A percentile compares a stretch with the other conserved stretches of the same genome.
phyloP scores from a whole-genome alignment of 2,888 invertebrate species.

The Protula sp. region DNA sequence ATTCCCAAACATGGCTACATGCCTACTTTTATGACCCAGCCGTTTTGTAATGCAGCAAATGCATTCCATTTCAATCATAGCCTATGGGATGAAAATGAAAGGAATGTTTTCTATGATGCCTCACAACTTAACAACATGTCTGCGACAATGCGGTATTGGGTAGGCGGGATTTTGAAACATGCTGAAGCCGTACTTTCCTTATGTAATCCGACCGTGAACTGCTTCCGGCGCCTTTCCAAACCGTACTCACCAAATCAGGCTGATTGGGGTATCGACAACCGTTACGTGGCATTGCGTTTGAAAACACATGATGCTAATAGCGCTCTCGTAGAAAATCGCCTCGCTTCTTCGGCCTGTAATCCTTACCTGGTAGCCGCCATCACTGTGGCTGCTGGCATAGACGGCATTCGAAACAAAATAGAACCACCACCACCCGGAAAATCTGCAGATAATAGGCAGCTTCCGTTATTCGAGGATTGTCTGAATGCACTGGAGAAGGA shows the following conservation, averaged over 20 bases:
- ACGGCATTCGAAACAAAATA: too few relatives aligned
- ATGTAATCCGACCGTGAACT: constrained; percentile 25
- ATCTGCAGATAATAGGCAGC: not conserved
- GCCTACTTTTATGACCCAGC: constrained; percentile 23
- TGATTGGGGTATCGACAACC: constrained; percentile 23
- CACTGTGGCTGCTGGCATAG: constrained; percentile 21
- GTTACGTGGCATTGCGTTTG: constrained; percentile 13
- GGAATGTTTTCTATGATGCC: constrained; percentile 14
- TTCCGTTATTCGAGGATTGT: not conserved
- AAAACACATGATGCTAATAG: constrained; percentile 5
- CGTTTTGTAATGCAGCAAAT: constrained; percentile 6
- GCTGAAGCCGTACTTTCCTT: constrained; percentile 20
- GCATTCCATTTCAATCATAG: constrained; percentile 25
- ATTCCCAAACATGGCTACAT: not conserved
- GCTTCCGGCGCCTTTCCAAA: constrained; percentile 19
- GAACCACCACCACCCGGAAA: constrained; percentile 6
- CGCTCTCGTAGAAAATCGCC: constrained; percentile 21
- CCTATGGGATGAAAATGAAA: constrained; percentile 12
- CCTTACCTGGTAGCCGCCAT: constrained; percentile 23
- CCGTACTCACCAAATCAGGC: constrained; percentile 11
- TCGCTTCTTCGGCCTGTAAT: constrained; percentile 17
- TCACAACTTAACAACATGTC: constrained; percentile 8
- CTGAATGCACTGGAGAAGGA: not conserved
- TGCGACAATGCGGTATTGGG: constrained; percentile 15
- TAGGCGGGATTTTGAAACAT: constrained; percentile 23